Conservation (phyloP, 2,797 vertebrate species). For the Cyclopterus lumpus region DNA sequence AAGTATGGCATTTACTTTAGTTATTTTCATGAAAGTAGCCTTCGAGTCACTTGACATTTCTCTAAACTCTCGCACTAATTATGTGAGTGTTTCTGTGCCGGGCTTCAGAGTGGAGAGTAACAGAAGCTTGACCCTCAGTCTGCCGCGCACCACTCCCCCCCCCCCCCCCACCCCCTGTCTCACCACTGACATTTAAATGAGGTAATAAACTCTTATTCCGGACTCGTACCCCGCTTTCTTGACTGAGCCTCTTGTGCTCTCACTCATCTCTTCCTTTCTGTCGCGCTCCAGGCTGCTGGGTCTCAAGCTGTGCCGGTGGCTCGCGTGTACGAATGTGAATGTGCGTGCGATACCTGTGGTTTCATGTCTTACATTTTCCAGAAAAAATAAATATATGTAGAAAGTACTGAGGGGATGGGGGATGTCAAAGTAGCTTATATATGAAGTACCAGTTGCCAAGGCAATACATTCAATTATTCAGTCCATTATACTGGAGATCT, state of each 20-base stretch:
- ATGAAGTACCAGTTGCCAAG: slow-evolving; percentile 59
- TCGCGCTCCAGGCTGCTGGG: slow-evolving; percentile 29
- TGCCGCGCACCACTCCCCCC: slow-evolving; percentile 10
- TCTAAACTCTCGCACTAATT: slow-evolving; percentile 53
- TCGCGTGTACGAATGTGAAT: neutral
- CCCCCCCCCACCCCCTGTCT: slow-evolving; percentile 42
- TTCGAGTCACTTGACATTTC: slow-evolving; percentile 61
- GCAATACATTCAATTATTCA: slow-evolving; percentile 42
- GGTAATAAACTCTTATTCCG: slow-evolving; percentile 50
- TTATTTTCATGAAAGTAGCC: slow-evolving; percentile 43
- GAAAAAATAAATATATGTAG: no score
- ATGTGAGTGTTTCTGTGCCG: slow-evolving; percentile 23
- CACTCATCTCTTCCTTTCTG: neutral
- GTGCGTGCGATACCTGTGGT: neutral
- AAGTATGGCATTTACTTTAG: slow-evolving; percentile 54
- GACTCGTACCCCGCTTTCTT: slow-evolving; percentile 43
- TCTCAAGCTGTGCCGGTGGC: slow-evolving; percentile 26
- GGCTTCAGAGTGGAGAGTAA: slow-evolving; percentile 40
- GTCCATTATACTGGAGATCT: slow-evolving; percentile 33
- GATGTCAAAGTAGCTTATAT: slow-evolving; percentile 11
- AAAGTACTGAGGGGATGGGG: neutral
- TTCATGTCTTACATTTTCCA: slow-evolving; percentile 30
- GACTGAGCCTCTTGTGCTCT: slow-evolving; percentile 58
- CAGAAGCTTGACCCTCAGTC: slow-evolving; percentile 55
- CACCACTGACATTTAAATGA: slow-evolving; percentile 65